Evolutionary conservation across 2,888 invertebrate genomes (phyloP), one percentile per base, ranked within the genome.

Genomic region (Philereme transversata): DNA sequence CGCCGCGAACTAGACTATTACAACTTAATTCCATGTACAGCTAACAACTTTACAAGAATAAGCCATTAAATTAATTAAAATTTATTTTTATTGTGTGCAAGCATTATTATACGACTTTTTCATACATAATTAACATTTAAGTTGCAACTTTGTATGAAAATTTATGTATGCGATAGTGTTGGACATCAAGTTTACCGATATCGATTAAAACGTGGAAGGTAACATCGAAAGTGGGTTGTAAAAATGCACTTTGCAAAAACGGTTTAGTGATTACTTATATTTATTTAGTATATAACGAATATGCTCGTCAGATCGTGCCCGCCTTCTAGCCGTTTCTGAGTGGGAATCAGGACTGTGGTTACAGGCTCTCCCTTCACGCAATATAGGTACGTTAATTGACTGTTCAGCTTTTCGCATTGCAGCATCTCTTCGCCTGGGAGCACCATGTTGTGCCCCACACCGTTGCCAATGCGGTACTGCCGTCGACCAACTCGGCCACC

Each of bases 61-160:
- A 67, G 67, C 51, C 59, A 71, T 71, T 70, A 68, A 55, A 66
- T 64, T 67, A 59, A 71, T 68, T 70, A 71, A 65, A 62, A 65
- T 57, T 52, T 45, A 51, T 60, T 67, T 60, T 62, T 58, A 63
- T 57, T 57, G 35, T 52, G 44, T 41, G 11, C 7, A 43, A 38
- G 57, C 51, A 58, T 43, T 46, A n/a, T 59, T 41, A 47, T 60
- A 38, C n/a, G 11, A 36, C 45, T 50, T 49, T 51, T 51, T 56
- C 38, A 8, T 52, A 6, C 33, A 41, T 5, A 33, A 60, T 51
- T 51, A 57, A 7, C 53, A 57, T 57, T 51, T 46, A 44, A 33
- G 36, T 51, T 58, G 58, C 62, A 54, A 57, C 51, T 53, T 57
- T 53, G 54, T 60, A 57, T 44, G n/a, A 46, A 46, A 50, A 40